These are phyloP conservation scores for Anguilla marmorata DNA, from an alignment of 2,797 vertebrate genomes.

Conservation along the genomic window DNA sequence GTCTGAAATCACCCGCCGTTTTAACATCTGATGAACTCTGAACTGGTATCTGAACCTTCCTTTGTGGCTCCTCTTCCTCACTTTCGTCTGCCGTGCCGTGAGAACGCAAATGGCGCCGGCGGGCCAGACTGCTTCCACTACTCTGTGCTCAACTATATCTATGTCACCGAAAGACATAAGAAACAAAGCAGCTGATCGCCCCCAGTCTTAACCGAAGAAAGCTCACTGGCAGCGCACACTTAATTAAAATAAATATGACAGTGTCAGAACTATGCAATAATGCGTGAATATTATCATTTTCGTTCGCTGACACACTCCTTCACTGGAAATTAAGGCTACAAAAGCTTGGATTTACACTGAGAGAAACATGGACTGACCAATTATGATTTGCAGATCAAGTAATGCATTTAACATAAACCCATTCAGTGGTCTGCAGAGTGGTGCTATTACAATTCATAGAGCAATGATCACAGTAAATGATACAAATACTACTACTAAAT, in stretches of 20 bases:
- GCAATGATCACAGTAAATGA: background rate
- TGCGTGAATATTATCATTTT: background rate
- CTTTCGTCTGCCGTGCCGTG: background rate
- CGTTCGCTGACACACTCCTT: background rate
- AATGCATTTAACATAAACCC: background rate
- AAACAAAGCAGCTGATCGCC: background rate
- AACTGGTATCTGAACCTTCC: background rate
- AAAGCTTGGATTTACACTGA: background rate
- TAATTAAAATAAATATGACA: background rate
- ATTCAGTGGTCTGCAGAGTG: background rate
- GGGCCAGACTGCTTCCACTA: background rate
- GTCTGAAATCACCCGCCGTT: background rate
- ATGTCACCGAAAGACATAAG: background rate
- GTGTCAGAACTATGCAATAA: background rate
- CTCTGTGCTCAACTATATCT: background rate
- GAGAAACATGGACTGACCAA: background rate
- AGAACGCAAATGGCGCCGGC: background rate
- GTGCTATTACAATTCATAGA: background rate
- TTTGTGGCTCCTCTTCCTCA: background rate
- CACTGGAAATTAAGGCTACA: background rate
- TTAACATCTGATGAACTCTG: background rate
- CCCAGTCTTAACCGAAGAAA: background rate
- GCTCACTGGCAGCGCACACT: background rate
- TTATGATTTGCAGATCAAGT: background rate
- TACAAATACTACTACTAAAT: background rate